These are phyloP conservation scores for Lamellibrachia columna DNA, from an alignment of 2,888 invertebrate species.

Conservation along the genomic window DNA sequence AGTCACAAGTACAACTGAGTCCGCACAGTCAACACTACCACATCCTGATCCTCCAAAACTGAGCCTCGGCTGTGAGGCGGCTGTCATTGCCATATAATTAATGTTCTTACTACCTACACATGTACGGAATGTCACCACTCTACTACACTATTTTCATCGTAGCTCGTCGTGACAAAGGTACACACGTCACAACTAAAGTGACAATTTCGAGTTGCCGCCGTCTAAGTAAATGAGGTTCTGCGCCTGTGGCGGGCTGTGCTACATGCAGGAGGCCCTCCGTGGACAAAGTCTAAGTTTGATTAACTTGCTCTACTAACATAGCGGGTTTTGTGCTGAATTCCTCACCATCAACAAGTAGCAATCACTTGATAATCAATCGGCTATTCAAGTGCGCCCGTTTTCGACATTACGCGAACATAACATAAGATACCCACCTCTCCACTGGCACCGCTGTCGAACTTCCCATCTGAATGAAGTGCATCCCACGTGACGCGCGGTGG, in stretches of 20 bases:
- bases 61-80: neutral
- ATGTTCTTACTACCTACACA: neutral
- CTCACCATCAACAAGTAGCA: neutral
- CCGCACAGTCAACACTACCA: neutral
- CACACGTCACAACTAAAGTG: neutral
- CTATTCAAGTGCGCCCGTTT: no score
- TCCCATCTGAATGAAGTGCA: slow-evolving; percentile 1
- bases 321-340: neutral
- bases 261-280: neutral
- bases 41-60: neutral
- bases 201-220: neutral
- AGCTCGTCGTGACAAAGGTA: neutral
- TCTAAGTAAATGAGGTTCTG: neutral
- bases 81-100: neutral
- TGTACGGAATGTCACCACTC: neutral
- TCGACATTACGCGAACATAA: neutral
- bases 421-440: neutral
- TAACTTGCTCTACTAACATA: neutral
- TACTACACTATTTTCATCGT: neutral
- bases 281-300: neutral
- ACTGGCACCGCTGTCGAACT: neutral
- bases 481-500: neutral
- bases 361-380: neutral
- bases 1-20: no score
- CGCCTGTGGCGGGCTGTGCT: neutral